Base-by-base conservation (phyloP, 2,888 invertebrate species). In the Idaea aversata region DNA sequence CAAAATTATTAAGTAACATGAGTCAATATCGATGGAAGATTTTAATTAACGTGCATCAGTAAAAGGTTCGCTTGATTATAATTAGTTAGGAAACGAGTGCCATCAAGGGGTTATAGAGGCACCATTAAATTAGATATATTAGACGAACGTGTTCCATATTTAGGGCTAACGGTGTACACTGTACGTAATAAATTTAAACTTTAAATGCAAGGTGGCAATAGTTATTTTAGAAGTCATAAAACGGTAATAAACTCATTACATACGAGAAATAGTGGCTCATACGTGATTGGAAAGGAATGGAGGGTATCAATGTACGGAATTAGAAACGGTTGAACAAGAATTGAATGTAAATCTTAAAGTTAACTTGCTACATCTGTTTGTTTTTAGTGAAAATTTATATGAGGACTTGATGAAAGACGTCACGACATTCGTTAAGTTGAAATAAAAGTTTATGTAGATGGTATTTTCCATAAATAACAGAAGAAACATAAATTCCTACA, bases 61-160 rank as follows among this genome's bases (percentile, higher is more conserved):
- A 70, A 72, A 74, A 72, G 81, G 77, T 79, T 79, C 71, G 80
- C 82, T 79, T 77, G 79, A 83, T 87, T 84, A 82, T 87, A 87
- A 88, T 88, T 85, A 83, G 78, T 75, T 72, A 61, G 74, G 72
- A 72, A 74, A 74, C 73, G 71, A 70, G 70, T 74, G 71, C 75
- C 77, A 72, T 77, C 73, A 74, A 78, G 79, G 80, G 78, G 79
- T 69, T 77, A 74, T 75, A 78, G 77, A 78, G 78, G 66, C 75
- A 73, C 77, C 79, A 82, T 83, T 81, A 83, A 81, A 47, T 79
- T 79, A 79, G 79, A 82, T 79, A 74, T 85, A 87, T 86, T 82
- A 81, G 76, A 72, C 74, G 76, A 81, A 82, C 82, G 80, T 84
- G 84, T 79, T 79, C 78, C 74, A 72, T 75, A 74, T 74, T 75